phyloP scores from a whole-genome alignment of 1,140 invertebrate genomes.

The Coenobita brevimanus region DNA sequence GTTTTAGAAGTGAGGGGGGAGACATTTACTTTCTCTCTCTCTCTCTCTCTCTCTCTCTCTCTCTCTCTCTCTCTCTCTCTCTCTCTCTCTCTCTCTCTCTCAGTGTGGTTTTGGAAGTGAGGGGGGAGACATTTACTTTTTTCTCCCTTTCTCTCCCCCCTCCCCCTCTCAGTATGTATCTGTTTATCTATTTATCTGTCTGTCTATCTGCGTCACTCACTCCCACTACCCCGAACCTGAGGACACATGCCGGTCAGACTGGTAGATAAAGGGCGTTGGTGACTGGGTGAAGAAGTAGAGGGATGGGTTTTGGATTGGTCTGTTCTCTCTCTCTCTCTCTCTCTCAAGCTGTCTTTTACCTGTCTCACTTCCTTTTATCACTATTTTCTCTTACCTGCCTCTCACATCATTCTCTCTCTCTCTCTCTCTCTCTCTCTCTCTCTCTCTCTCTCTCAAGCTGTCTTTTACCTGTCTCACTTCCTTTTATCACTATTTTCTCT shows the following conservation, averaged over 20 bases:
- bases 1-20: no score
- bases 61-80: neutral
- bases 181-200: neutral
- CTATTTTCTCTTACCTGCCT: neutral
- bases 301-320: no score
- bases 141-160: neutral
- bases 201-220: no score
- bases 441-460: neutral
- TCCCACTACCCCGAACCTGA: no score
- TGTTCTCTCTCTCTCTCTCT: neutral
- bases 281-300: no score
- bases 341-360: neutral
- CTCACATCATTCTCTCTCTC: conserved; percentile 55
- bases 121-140: no score
- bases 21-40: no score
- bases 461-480: neutral
- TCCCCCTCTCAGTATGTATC: neutral
- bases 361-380: neutral
- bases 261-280: no score
- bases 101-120: no score
- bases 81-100: no score
- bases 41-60: no score
- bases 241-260: no score
- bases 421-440: conserved; percentile 13
- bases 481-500: neutral